Base-by-base conservation (phyloP, 1,140 invertebrate genomes). In the Acromyrmex heyeri region DNA sequence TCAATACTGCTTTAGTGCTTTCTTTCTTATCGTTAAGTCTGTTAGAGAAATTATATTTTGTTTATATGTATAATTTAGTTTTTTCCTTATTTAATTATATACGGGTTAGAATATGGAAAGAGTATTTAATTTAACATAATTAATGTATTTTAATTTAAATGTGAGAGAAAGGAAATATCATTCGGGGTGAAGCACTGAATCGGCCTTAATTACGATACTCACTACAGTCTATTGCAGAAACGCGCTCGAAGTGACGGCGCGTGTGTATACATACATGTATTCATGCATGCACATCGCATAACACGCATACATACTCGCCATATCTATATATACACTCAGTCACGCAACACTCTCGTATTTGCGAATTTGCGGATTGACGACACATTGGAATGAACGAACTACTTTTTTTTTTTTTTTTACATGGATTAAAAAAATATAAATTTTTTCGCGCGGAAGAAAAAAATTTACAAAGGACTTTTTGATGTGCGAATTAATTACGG, bases 131-230 rank as follows among this genome's bases (percentile, higher is more conserved):
- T 81, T 57, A 24, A 55, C 21, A 16, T 18, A 44, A 69, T 44
- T 81, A 24, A 44, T 67, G 12, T 55, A 44, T 59, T 70, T 70
- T 38, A 81, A 38, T 70, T 61, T 78, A 65, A 18, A 38, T 24
- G 44, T 21, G 18, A 64, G 10, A 64, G 16, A 38, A 6, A 53
- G 38, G 24, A 57, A 50, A 34, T 73, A 30, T 50, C 27, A 14
- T 24, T 70, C 21, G 14, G 16, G 44, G 18, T 73, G 24, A 75
- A 75, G 55, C 27, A 55, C 55, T 83, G 55, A 82, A 83, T 83
- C 79, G 79, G 79, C 38, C 79, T 83, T 83, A 83, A 83, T 61
- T 83, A 57, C 38, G 55, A 75, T 83, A 83, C 55, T 75, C 69
- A 73, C 14, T 73, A 61, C 69, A 75, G 38, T 61, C 34, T 73